These are phyloP conservation scores for Sarcophaga variegata DNA, from an alignment of 2,888 invertebrate species.

Conservation along the genomic window DNA sequence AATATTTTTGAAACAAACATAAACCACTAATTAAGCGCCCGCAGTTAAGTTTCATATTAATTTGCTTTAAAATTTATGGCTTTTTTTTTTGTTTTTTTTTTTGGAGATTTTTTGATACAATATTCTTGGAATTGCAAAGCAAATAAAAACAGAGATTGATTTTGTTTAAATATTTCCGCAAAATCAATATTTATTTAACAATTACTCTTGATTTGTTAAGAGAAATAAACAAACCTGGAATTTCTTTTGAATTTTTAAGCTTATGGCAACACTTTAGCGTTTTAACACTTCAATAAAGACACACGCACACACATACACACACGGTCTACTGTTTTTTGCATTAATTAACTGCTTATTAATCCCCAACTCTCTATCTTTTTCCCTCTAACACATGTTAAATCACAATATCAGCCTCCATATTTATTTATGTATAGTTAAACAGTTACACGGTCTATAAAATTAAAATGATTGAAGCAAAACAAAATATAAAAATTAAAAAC, in stretches of 20 bases:
- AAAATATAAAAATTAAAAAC: not conserved
- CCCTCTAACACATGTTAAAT: no score
- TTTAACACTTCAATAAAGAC: no score
- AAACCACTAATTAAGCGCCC: conserved; percentile 70
- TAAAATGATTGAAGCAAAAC: conserved; percentile 44
- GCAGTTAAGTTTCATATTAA: conserved; percentile 78
- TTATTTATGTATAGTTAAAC: conserved; percentile 36
- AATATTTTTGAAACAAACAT: conserved; percentile 56
- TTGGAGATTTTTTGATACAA: conserved; percentile 48
- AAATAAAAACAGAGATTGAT: conserved; percentile 18
- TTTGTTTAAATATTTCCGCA: not conserved
- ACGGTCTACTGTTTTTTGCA: no score
- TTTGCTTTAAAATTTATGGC: conserved; percentile 78
- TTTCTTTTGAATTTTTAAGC: not conserved
- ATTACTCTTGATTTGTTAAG: not conserved
- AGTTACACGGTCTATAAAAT: conserved; percentile 57
- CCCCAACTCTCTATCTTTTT: no score
- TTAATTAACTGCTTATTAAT: no score
- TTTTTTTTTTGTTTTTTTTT: conserved; percentile 39
- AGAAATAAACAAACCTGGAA: not conserved
- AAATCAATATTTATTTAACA: not conserved
- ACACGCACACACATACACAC: no score
- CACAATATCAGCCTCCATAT: not conserved
- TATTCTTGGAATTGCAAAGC: not conserved
- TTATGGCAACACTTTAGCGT: no score